Base-by-base conservation (phyloP, 2,113 vertebrate genomes). In the Coturnix japonica region DNA sequence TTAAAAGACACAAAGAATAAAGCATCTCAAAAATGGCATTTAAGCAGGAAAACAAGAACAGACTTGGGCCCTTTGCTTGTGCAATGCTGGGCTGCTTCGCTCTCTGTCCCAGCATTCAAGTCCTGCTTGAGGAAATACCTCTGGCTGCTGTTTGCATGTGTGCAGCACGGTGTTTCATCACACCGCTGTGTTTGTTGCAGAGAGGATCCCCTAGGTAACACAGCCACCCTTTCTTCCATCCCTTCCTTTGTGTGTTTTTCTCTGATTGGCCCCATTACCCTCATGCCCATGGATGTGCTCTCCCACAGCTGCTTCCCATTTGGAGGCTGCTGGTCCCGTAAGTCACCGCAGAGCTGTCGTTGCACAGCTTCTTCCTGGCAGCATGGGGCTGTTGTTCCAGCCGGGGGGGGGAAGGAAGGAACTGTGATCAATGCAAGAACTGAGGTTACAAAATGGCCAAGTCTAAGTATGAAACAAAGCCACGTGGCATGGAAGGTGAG, bases 1-100 rank as follows among this genome's bases (percentile, higher is more conserved):
- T 94, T 95, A 95, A 91, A 95, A 57, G 85, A 75, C 72, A 94
- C 89, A 93, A 94, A 92, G 87, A 91, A 89, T 78, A 93, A 92
- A 83, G 87, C 76, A 89, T 95, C 80, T 85, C 47, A 83, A 67
- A 93, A 94, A 95, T 94, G 89, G 60, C 31, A 81, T 84, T 93
- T 78, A 86, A 69, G 83, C 69, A 31, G 60, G 87, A 46, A 87
- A 93, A 94, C 91, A 96, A 95, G 96, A 96, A 95, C 69, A 85
- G 95, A 94, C 89, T 94, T 44, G 67, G 73, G 5, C 47, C 47
- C 61, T 76, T 76, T 43, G 4, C 1, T 94, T 96, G 89, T 89
- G 95, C 92, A 95, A 93, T 39, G 69, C 71, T 49, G 81, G 57
- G 74, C 11, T 79, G 41, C 44, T 54, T 74, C 77, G 87, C 47